These are phyloP conservation scores for Colletes gigas DNA, from an alignment of 1,140 invertebrate species.

Conservation along the genomic window DNA sequence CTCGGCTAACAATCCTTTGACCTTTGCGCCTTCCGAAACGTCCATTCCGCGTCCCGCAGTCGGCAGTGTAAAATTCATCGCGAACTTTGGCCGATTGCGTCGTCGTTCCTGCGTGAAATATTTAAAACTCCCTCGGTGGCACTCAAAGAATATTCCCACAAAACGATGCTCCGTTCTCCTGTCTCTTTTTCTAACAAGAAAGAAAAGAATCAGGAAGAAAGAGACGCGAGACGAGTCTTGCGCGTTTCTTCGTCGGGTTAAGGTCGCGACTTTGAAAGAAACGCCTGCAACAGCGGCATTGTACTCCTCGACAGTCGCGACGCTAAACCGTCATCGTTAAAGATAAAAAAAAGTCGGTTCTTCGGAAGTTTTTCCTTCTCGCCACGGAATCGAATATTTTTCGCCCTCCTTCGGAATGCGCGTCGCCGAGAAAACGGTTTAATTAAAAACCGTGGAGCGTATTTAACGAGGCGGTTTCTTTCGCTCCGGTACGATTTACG, in stretches of 20 bases:
- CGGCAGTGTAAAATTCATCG: background rate
- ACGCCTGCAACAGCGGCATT: background rate
- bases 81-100: background rate
- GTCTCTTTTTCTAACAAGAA: no score
- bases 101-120: conserved; percentile 6
- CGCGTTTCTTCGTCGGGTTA: background rate
- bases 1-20: conserved; percentile 31
- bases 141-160: background rate
- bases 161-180: no score
- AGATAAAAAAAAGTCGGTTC: background rate
- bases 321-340: no score
- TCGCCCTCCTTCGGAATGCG: background rate
- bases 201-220: background rate
- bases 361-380: no score
- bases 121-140: no score
- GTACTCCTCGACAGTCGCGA: no score
- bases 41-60: background rate
- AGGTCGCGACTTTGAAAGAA: conserved; percentile 13
- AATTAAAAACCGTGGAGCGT: conserved; percentile 4
- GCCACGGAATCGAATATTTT: background rate
- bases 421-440: background rate
- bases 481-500: conserved; percentile 23
- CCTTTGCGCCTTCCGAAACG: background rate
- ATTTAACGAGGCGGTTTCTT: background rate
- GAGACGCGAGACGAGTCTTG: background rate